Conservation (phyloP, 1,140 invertebrate species). For the Drosophila varians region DNA sequence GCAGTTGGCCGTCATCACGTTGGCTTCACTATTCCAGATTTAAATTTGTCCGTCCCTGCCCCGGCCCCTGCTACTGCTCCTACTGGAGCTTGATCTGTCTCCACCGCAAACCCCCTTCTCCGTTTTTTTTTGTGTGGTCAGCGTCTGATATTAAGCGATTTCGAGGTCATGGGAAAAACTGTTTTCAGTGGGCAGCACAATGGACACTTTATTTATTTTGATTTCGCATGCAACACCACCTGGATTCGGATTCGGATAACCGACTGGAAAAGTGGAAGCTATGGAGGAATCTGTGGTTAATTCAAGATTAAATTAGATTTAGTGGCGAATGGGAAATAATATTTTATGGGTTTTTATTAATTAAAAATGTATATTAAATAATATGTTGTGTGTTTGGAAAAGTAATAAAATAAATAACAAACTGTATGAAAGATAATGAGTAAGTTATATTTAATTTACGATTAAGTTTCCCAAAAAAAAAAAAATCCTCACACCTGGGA, state of each 20-base stretch:
- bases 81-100: background rate
- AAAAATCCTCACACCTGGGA: slow-evolving; percentile 1
- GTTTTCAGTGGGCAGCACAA: slow-evolving; percentile 34
- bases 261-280: background rate
- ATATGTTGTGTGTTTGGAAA: too few species aligned
- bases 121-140: slow-evolving; percentile 31
- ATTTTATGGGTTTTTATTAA: background rate
- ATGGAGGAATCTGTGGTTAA: background rate
- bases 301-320: background rate
- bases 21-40: slow-evolving; percentile 42
- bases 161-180: slow-evolving; percentile 78
- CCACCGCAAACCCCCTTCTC: too few species aligned
- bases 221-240: slow-evolving; percentile 48
- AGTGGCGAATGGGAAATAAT: background rate
- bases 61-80: slow-evolving; percentile 1
- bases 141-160: slow-evolving; percentile 58
- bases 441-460: too few species aligned
- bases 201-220: slow-evolving; percentile 59
- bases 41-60: slow-evolving; percentile 43
- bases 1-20: slow-evolving; percentile 50
- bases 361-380: background rate
- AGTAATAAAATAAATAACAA: too few species aligned
- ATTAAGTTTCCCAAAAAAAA: background rate
- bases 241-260: slow-evolving; percentile 1
- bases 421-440: too few species aligned